Evolutionary conservation across 2,797 vertebrate species (phyloP), one percentile per base, ranked within the genome.

Genomic region (Fratercula arctica): DNA sequence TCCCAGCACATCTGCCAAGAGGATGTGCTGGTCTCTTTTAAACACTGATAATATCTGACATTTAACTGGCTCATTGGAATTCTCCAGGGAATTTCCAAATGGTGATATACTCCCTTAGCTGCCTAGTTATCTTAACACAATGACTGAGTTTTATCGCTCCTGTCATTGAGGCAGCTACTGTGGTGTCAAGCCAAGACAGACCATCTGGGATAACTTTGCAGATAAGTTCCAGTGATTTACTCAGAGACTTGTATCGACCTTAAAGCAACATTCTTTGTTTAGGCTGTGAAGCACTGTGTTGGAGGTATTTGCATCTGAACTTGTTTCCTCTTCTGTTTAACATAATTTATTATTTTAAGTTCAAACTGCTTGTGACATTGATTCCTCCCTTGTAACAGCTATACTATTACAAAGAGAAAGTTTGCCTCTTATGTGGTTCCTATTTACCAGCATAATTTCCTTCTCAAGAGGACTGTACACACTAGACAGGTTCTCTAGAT

Each of bases 151-250:
- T 93, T 46, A 92, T 82, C 16, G 0, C 31, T 74, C 46, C 74
- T 87, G 90, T 51, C 91, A 60, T 13, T 15, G 76, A 79, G 69
- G 77, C 85, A 82, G 88, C 93, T 53, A 20, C 83, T 60, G 90
- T 43, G 35, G 70, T 87, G 80, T 87, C 83, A 61, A 75, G 85
- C 90, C 86, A 60, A 29, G 73, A 41, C 54, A 83, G 48, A 74
- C 70, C 94, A 43, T 80, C 74, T 85, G 91, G 85, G 90, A 87
- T 78, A 93, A 24, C 83, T 83, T 60, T 80, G 72, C 74, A 61
- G 80, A 68, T 56, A 54, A 84, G 14, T 84, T 61, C 35, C 80
- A 64, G 39, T 19, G 85, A 67, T 79, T 82, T 54, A 39, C 25
- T 78, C 50, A 35, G 63, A 72, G 57, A 20, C 35, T 87, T 35